phyloP scores from a whole-genome alignment of 2,113 vertebrate species.

The Peromyscus leucopus region DNA sequence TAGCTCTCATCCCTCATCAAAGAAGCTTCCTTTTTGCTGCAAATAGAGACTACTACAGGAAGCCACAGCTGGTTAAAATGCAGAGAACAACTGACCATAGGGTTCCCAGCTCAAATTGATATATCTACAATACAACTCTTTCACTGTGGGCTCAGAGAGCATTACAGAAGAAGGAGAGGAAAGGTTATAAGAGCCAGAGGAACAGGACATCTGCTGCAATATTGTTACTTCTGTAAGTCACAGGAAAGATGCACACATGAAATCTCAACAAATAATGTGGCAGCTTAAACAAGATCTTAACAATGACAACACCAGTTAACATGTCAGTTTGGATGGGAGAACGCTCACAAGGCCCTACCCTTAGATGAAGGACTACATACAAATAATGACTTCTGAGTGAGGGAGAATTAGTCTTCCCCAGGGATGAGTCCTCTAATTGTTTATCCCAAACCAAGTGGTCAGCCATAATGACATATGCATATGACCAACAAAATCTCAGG shows the following conservation, averaged over 20 bases:
- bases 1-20: background rate
- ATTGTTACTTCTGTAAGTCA: background rate
- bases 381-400: background rate
- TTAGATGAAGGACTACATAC: background rate
- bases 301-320: background rate
- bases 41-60: background rate
- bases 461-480: background rate
- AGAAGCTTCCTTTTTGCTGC: background rate
- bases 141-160: background rate
- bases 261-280: background rate
- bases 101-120: background rate
- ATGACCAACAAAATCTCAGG: constrained; percentile 53
- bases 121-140: background rate
- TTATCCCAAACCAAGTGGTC: background rate
- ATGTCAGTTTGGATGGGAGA: background rate
- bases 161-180: background rate
- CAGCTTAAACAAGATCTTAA: background rate
- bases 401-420: too few species aligned
- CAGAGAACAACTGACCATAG: background rate
- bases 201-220: background rate
- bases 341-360: background rate
- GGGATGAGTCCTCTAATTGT: background rate
- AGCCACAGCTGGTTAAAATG: background rate
- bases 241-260: background rate
- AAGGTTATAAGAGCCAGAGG: background rate